These are phyloP conservation scores for Odocoileus virginianus DNA, from an alignment of 2,113 vertebrate species.

Conservation along the genomic window DNA sequence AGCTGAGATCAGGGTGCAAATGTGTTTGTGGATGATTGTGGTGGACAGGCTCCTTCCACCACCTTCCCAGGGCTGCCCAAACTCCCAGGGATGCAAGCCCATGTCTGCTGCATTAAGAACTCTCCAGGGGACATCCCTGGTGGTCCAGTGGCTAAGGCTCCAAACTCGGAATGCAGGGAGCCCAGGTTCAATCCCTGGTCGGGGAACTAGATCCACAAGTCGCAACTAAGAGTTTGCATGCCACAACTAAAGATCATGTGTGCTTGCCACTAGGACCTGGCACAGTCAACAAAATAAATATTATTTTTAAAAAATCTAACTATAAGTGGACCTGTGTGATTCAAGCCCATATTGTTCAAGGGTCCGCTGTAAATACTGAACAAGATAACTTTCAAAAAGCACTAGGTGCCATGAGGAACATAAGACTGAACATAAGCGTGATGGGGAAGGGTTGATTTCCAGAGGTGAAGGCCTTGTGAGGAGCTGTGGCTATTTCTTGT, in stretches of 20 bases:
- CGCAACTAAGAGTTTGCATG: background rate
- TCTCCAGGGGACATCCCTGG: background rate
- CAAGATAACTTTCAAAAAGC: background rate
- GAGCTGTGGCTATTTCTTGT: background rate
- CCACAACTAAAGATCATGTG: background rate
- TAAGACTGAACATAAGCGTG: background rate
- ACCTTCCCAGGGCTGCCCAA: background rate
- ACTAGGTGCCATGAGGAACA: fast-evolving
- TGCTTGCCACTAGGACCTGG: background rate
- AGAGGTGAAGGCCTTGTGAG: background rate
- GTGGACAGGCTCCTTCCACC: too few species aligned
- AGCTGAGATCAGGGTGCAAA: background rate
- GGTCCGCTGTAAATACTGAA: background rate
- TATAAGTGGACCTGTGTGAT: background rate
- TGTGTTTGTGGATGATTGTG: background rate
- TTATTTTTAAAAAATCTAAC: background rate
- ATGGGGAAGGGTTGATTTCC: too few species aligned
- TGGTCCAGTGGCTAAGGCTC: background rate
- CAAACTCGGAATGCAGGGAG: fast-evolving
- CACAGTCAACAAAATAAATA: background rate
- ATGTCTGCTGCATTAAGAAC: background rate
- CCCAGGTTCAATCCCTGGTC: background rate
- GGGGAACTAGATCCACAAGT: background rate
- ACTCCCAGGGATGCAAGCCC: background rate
- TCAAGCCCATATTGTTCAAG: background rate